phyloP scores from a whole-genome alignment of 2,888 invertebrate genomes.

The Eupithecia insigniata region DNA sequence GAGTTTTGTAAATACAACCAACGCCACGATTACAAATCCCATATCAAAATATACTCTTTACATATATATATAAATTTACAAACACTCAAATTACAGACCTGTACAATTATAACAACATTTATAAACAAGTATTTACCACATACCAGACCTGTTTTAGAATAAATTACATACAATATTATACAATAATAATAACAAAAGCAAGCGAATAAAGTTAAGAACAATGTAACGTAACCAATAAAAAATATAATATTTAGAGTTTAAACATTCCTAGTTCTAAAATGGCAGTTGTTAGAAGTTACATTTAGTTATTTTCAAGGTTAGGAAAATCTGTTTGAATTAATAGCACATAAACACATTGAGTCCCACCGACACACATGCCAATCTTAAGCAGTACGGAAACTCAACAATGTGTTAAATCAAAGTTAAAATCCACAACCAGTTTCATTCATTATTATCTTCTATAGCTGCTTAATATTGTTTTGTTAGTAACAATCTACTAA shows the following conservation, averaged over 20 bases:
- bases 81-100: neutral
- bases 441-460: constrained; percentile 32
- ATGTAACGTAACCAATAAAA: neutral
- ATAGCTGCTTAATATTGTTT: neutral
- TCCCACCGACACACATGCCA: neutral
- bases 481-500: neutral
- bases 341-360: neutral
- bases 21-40: neutral
- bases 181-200: neutral
- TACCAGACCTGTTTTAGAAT: neutral
- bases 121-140: neutral
- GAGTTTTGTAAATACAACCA: neutral
- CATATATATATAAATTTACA: neutral
- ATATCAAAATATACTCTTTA: neutral
- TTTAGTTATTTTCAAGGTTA: neutral
- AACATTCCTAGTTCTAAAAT: neutral
- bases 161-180: neutral
- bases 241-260: neutral
- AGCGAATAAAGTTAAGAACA: neutral
- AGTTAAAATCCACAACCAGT: constrained; percentile 27
- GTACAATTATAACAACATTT: neutral
- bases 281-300: neutral
- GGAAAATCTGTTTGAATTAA: neutral
- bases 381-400: neutral
- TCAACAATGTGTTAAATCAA: neutral